These are phyloP conservation scores for Sebastes kiyomatsui DNA, from an alignment of 2,797 vertebrate species.

Conservation along the genomic window DNA sequence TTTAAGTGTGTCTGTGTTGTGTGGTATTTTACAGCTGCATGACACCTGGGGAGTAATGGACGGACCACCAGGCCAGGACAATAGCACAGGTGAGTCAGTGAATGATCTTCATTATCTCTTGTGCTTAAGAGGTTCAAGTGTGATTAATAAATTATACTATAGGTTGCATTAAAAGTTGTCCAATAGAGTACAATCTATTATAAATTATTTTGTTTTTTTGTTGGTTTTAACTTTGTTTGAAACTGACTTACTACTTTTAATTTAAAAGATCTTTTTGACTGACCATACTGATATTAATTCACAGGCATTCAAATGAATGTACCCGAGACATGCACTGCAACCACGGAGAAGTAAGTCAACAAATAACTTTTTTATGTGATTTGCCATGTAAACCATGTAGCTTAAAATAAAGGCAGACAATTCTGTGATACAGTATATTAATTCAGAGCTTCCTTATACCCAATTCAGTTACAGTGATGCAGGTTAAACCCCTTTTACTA, in stretches of 20 bases:
- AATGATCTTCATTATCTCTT: neutral
- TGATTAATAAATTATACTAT: neutral
- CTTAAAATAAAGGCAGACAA: neutral
- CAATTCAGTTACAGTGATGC: neutral
- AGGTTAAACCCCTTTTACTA: neutral
- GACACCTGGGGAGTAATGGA: neutral
- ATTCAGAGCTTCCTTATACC: neutral
- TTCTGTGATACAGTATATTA: neutral
- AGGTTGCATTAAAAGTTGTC: neutral
- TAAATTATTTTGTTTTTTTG: neutral
- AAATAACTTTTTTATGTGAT: neutral
- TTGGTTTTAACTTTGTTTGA: neutral
- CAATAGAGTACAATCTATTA: neutral
- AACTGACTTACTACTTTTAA: neutral
- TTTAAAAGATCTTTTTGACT: neutral
- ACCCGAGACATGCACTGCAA: neutral
- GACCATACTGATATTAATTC: neutral
- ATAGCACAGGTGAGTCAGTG: constrained; percentile 1
- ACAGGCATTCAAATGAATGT: constrained; percentile 8
- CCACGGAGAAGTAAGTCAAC: constrained; percentile 7
- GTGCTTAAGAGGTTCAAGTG: neutral
- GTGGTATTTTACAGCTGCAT: constrained; percentile 2
- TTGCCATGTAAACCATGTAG: neutral
- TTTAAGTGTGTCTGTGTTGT: neutral
- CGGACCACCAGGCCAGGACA: neutral